Evolutionary conservation across 1,140 invertebrate species (phyloP).

Genomic region (Micrasema longulum): DNA sequence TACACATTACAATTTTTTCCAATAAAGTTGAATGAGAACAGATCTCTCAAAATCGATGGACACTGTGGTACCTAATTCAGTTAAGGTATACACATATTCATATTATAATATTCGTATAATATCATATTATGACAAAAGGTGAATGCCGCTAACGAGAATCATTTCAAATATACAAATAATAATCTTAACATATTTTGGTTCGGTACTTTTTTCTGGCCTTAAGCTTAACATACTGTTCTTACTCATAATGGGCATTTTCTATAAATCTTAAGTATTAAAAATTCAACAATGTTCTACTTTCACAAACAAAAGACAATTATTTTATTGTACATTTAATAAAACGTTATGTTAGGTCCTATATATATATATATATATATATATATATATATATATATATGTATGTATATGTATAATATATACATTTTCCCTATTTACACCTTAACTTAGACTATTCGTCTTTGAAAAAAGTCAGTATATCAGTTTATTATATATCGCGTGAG

Average conservation of each 20-base stretch:
- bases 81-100: background rate
- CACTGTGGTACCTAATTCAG: background rate
- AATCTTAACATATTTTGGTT: constrained; percentile 52
- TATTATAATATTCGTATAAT: too few species aligned
- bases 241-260: constrained; percentile 43
- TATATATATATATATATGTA: too few species aligned
- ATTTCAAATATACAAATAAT: constrained; percentile 35
- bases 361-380: too few species aligned
- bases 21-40: too few species aligned
- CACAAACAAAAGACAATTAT: constrained; percentile 52
- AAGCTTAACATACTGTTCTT: constrained; percentile 44
- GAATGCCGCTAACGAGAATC: constrained; percentile 33
- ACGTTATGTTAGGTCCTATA: constrained; percentile 37
- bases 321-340: constrained; percentile 48
- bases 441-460: constrained; percentile 54
- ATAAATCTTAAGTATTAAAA: constrained; percentile 51
- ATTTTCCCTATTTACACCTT: constrained; percentile 52
- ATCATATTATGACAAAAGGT: background rate
- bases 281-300: constrained; percentile 53
- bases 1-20: too few species aligned
- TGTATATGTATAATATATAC: too few species aligned
- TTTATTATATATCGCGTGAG: constrained; percentile 39
- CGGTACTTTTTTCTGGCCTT: constrained; percentile 53
- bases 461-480: constrained; percentile 47
- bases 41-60: too few species aligned